Evolutionary conservation across 2,888 invertebrate genomes (phyloP).

Genomic region (Oscheius sp.): DNA sequence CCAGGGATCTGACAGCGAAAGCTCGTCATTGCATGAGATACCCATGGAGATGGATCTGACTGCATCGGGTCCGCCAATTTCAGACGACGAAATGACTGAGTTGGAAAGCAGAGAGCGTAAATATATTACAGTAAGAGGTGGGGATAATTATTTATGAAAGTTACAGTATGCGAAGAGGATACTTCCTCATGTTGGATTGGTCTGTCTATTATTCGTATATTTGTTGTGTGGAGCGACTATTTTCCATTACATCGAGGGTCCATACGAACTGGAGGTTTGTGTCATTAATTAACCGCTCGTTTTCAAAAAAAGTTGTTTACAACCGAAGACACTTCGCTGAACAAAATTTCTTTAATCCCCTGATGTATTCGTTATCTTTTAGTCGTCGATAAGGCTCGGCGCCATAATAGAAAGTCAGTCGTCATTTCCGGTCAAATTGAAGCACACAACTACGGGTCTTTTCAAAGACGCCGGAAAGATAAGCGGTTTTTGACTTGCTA

Average conservation of each 20-base stretch:
- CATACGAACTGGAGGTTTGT: conserved; percentile 65
- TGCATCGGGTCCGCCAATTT: conserved; percentile 56
- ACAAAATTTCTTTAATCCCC: background rate
- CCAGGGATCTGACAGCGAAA: conserved; percentile 52
- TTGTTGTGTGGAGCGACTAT: conserved; percentile 67
- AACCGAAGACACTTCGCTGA: background rate
- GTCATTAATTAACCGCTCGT: background rate
- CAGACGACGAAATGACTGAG: conserved; percentile 57
- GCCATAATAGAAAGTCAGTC: background rate
- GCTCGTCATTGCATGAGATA: conserved; percentile 58
- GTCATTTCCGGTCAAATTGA: background rate
- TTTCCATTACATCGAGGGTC: conserved; percentile 64
- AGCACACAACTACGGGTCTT: no score
- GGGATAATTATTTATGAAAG: background rate
- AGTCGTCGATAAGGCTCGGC: background rate
- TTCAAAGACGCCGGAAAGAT: no score
- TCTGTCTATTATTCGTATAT: conserved; percentile 65
- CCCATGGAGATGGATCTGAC: conserved; percentile 67
- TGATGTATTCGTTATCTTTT: conserved; percentile 3
- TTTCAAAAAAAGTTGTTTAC: background rate
- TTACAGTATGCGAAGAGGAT: conserved; percentile 64
- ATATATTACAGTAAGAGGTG: conserved; percentile 39
- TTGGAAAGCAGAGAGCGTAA: conserved; percentile 48
- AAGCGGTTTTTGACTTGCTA: background rate
- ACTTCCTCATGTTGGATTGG: conserved; percentile 69